Evolutionary conservation across 1,140 invertebrate genomes (phyloP), one percentile per base, ranked within the genome.

Genomic region (Cotesia vestalis): DNA sequence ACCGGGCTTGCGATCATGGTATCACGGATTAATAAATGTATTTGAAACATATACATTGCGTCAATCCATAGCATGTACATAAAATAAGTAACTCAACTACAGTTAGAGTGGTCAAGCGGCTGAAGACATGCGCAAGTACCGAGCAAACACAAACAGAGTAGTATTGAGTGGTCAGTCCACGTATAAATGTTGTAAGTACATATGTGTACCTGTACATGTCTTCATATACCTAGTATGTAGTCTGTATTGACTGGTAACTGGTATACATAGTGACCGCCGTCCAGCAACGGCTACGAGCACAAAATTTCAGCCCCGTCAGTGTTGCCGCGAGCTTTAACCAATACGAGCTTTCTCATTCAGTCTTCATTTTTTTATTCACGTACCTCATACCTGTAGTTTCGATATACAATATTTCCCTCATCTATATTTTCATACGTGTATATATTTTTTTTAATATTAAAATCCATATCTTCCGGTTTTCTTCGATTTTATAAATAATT

Each of bases 261-360:
- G n/a, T 17, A 14, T n/a, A 17, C 12, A 55, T 17, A 17, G 17
- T 55, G 53, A 14, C 53, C 53, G 17, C 12, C n/a, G 12, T 46
- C 40, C 40, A 46, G 40, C 5, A 9, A 46, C 6, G 6, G 6
- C 6, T 46, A 8, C 6, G 4, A 46, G 46, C 27, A 63, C 9
- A 40, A 63, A 63, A 17, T 53, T 66, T 64, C 17, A 53, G 17
- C 36, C 66, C 17, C 61, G 51, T 72, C 75, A 80, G 79, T 80
- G 73, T 71, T 73, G 75, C 70, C 78, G 79, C 74, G 78, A 66
- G 71, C 52, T 51, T 75, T 73, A 38, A 40, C 14, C 67, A 27
- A 36, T 36, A 36, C 27, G 40, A 70, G 53, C 34, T 64, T 38
- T 46, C 38, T 88, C 88, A 87, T 88, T 86, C 88, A 88, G 87